Evolutionary conservation across 2,888 invertebrate species (phyloP), one percentile per base, ranked within the genome.

Genomic region (Sericinus montela): DNA sequence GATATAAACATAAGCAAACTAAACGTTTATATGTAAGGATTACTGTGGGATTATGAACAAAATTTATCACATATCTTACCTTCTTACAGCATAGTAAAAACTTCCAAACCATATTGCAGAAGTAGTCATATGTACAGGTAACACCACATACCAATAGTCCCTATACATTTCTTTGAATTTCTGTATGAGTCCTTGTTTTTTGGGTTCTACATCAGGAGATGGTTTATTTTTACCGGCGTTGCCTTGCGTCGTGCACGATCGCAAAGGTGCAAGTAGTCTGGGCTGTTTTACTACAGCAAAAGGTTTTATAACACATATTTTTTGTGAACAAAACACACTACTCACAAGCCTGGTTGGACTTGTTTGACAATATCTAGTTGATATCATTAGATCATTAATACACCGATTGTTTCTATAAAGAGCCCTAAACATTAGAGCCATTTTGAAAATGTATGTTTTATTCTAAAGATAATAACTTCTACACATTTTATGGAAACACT

Each of bases 111-210:
- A 99, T 48, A 94, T 90, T 28, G 92, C 86, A 1, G 98, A 99
- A 8, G 98, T 98, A 13, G 93, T 91, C 41, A 95, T 70, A 82
- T 99, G 99, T 1, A 99, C 98, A 3, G 97, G 98, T 49, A 99
- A 89, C 49, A 98, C 85, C 46, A 99, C 95, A 82, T 99, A 98
- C 96, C 99, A 99, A 83, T 99, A 98, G 72, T 98, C 95, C 74
- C 94, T 95, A 72, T 96, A 96, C 94, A 98, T 95, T 68, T 94
- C 90, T 77, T 97, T 98, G 79, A 98, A 97, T 67, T 92, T 92
- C 62, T 95, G 92, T 68, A 96, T 92, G 1, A 97, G 72, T 0
- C 93, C 91, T 60, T 84, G 5, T 11, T 32, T 91, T 59, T 79
- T 68, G 3, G 63, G 58, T 30, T 65, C 65, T 14, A 61, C 51